Base-by-base conservation (phyloP, 2,113 vertebrate genomes). In the Formicarius rufipectus region DNA sequence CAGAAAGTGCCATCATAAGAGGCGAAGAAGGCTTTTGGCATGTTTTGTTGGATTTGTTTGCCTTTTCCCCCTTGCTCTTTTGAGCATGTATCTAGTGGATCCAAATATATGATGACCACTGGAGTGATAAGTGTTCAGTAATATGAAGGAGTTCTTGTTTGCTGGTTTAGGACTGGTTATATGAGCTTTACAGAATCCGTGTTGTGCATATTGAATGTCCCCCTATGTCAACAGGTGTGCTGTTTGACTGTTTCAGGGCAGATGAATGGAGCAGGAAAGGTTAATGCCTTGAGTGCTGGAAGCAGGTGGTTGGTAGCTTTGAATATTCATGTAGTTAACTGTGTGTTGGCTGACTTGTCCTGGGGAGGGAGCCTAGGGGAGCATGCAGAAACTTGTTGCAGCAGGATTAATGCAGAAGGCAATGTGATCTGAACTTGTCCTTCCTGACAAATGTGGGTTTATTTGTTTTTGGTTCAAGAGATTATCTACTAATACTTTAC, bases 231-330 rank as follows among this genome's bases (percentile, higher is more conserved):
- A 86, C 93, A 92, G 92, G 84, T 90, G 85, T 68, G 95, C 96
- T 93, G 63, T 95, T 97, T 91, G 91, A 77, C 42, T 5, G 4
- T 94, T 96, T 97, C 78, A 92, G 95, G 78, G 40, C 67, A 89
- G 90, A 49, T 67, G 91, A 93, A 80, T n/a, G 84, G 50, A 96
- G 78, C 84, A 95, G 93, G 78, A 97, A 92, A 96, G 93, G 90
- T 94, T 93, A 94, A 92, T 97, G 87, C 90, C 87, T 93, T 62
- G 69, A 95, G 88, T 88, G 55, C 90, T 77, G 64, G 71, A 90
- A 97, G 91, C 97, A 97, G 97, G 94, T 98, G 97, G 84, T 86
- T 94, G 90, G 96, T 97, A 87, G 89, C 74, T 79, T 62, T 90
- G 92, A 86, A 87, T 96, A 18, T 95, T 97, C 96, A 84, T 44